These are phyloP conservation scores for Pelvicachromis taeniatus DNA, from an alignment of 2,113 vertebrate genomes.

Conservation along the genomic window DNA sequence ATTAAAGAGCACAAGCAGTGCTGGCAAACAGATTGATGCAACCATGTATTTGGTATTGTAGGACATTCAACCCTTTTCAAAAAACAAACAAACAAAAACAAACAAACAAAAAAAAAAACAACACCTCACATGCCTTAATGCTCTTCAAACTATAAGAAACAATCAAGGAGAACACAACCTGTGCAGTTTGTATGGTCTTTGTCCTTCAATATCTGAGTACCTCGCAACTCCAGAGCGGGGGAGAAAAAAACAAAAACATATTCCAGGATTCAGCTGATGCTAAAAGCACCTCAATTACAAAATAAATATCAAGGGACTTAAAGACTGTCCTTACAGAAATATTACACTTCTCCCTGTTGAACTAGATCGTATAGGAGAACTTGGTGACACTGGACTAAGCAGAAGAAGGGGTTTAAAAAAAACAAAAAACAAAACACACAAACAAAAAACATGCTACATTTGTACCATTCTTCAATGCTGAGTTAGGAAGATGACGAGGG, in stretches of 20 bases:
- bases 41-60: constrained; percentile 69
- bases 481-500: constrained; percentile 49
- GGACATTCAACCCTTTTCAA: constrained; percentile 38
- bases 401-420: not conserved
- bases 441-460: too few relatives aligned
- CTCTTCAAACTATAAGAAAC: constrained; percentile 5
- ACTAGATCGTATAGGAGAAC: not conserved
- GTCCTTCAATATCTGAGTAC: constrained; percentile 60
- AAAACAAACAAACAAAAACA: not conserved
- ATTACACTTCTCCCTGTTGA: not conserved
- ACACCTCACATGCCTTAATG: not conserved
- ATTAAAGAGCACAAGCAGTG: constrained; percentile 70
- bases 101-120: not conserved
- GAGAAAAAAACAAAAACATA: not conserved
- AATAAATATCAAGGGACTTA: constrained; percentile 37
- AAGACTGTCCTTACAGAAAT: not conserved
- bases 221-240: constrained; percentile 28
- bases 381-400: constrained; percentile 23
- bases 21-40: constrained; percentile 69
- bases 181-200: constrained; percentile 67
- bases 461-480: constrained; percentile 66
- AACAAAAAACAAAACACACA: not conserved
- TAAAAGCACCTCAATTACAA: not conserved
- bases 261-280: constrained; percentile 36
- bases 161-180: constrained; percentile 51